Evolutionary conservation across 2,888 invertebrate species (phyloP).

Genomic region (Plebejus melissa): DNA sequence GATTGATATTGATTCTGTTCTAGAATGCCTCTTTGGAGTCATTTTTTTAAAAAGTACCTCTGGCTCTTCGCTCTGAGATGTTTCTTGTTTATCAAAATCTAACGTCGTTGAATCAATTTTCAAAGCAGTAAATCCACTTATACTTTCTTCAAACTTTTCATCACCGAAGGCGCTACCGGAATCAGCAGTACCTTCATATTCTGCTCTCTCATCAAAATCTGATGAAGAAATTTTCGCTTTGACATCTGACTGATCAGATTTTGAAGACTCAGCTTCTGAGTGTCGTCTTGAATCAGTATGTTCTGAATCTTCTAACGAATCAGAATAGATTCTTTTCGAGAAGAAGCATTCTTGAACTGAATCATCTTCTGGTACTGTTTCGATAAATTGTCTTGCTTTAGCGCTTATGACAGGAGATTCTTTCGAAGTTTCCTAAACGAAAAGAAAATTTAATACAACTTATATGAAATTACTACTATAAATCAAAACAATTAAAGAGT

Average conservation of each 20-base stretch:
- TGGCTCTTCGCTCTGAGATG: constrained; percentile 49
- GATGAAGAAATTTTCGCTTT: constrained; percentile 72
- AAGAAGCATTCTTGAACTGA: constrained; percentile 77
- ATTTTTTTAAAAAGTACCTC: constrained; percentile 69
- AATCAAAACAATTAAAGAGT: background rate
- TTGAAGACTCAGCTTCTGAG: constrained; percentile 74
- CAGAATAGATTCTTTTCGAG: constrained; percentile 74
- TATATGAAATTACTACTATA: background rate
- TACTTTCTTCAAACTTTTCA: constrained; percentile 72
- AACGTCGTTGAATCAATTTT: constrained; percentile 56
- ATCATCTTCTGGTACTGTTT: constrained; percentile 77
- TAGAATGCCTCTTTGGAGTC: constrained; percentile 68
- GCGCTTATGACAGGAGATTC: constrained; percentile 75
- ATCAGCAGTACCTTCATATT: constrained; percentile 70
- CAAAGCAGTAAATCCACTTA: constrained; percentile 62
- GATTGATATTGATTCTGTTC: constrained; percentile 71
- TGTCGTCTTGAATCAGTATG: constrained; percentile 72
- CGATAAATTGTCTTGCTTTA: constrained; percentile 74
- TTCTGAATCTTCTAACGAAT: constrained; percentile 74
- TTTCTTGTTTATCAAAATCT: constrained; percentile 61
- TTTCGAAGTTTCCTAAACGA: constrained; percentile 55
- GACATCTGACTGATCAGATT: constrained; percentile 73
- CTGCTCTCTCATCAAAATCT: constrained; percentile 73
- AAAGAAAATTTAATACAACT: constrained; percentile 20
- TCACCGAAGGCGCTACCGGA: constrained; percentile 75